Evolutionary conservation across 2,888 invertebrate genomes (phyloP), one percentile per base, ranked within the genome.

Genomic region (Volucella bombylans): DNA sequence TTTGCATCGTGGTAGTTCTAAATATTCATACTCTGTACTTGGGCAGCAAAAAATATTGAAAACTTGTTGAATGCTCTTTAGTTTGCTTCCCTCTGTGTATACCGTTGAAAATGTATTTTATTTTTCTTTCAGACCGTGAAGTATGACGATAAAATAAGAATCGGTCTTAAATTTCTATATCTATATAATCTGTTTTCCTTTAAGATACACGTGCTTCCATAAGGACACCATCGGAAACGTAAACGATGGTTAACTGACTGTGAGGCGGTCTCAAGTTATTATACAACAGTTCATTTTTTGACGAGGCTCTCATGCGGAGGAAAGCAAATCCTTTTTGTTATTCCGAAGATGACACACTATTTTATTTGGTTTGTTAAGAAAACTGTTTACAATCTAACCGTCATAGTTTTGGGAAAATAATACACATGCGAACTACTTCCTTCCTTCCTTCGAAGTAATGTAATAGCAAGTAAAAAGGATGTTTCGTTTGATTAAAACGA

Each of bases 21-120:
- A 83, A 80, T 76, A 83, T 83, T 79, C 83, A 83, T 80, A 79
- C 79, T 41, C 45, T 79, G 64, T 74, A 50, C 67, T 83, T 69
- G 49, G 79, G 55, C 52, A 76, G 61, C 62, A 55, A 62, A 67
- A 69, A 79, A 54, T 74, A 69, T 61, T 71, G 74, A 80, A 71
- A 83, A 83, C 83, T 83, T 83, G 83, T 83, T 83, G 83, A 83
- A 76, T 65, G 55, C 74, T 71, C 54, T 55, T 74, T 69, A 74
- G 73, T 64, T 79, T 45, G 64, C 71, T 79, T 74, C 52, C 49
- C 59, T 49, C 71, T 79, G 49, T 55, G 54, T 71, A 41, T 31
- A 6, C 52, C 10, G 38, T 59, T 55, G 69, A 57, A 31, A 15
- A 43, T n/a, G 43, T 18, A 62, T 50, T 65, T 67, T 65, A 55